Base-by-base conservation (phyloP, 2,113 vertebrate genomes). In the Salvator merianae region DNA sequence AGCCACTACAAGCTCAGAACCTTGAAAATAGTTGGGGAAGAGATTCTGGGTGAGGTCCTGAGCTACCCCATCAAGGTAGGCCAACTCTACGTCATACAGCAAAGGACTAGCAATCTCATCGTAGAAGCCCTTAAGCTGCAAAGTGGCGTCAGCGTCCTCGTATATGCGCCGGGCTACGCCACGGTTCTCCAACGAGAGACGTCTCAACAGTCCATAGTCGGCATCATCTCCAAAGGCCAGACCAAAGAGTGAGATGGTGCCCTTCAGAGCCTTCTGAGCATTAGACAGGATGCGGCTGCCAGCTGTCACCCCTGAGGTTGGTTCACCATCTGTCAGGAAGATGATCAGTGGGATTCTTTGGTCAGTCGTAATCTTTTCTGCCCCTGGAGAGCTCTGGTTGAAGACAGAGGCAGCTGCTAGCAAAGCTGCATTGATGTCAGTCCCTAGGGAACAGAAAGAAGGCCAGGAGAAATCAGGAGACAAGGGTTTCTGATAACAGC, bases 321-420 rank as follows among this genome's bases (percentile, higher is more conserved):
- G 95, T 83, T 98, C 97, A 1, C 97, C 96, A n/a, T 98, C 97
- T 0, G 96, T 97, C 26, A 97, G 93, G 91, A 98, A 97, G 88
- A 98, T 95, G 13, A 97, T 90, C 86, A 98, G 93, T 14, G 96
- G 95, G 50, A 97, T 95, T 1, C 91, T 95, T 1, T 86, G 90
- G 26, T 74, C 82, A 59, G 0, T 77, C 28, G 32, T 70, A 13
- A 40, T 83, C 59, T 86, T 91, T 28, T 92, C 90, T 20, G 77
- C 63, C 16, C 88, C 76, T 12, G 79, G 74, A 43, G 82, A 69
- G 16, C 69, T 93, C 18, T 94, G 93, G 81, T 95, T 96, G 87
- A 97, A 88, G 36, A 97, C 88, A 43, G 96, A 95, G 71, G 96
- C 97, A 4, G 97, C 97, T 38, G 93, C 94, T 13, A 97, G 94